A percentile compares a stretch with the other conserved stretches of the same genome.
Conservation (phyloP, 2,888 invertebrate species). For the Agonopterix heracliana region DNA sequence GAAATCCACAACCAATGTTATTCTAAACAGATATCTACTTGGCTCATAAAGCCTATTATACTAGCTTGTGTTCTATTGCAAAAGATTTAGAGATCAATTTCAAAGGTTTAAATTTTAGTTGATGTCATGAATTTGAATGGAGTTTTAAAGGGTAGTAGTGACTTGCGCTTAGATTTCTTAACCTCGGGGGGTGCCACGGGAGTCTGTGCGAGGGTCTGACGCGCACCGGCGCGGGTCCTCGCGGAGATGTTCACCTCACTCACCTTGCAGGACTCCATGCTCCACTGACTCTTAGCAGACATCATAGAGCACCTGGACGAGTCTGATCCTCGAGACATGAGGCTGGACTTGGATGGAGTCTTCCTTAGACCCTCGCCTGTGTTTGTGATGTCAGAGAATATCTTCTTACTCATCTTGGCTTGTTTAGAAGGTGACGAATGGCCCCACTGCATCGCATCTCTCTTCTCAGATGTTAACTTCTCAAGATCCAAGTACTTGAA, state of each 20-base stretch:
- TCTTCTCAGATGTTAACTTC: constrained; percentile 52
- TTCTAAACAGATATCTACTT: too few relatives aligned
- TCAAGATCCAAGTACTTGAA: constrained; percentile 66
- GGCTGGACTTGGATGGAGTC: constrained; percentile 59
- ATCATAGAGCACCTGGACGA: constrained; percentile 45
- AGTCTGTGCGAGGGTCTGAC: constrained; percentile 39
- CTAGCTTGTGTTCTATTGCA: neutral
- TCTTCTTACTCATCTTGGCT: constrained; percentile 41
- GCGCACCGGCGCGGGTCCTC: constrained; percentile 35
- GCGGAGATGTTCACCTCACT: constrained; percentile 40
- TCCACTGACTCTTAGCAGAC: constrained; percentile 48
- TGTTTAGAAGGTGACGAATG: constrained; percentile 65
- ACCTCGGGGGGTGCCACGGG: constrained; percentile 43
- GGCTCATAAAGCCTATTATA: too few relatives aligned
- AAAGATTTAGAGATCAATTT: constrained; percentile 2
- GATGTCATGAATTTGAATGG: constrained; percentile 67
- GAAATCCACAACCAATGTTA: too few relatives aligned
- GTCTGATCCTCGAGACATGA: constrained; percentile 50
- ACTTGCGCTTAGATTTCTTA: constrained; percentile 59
- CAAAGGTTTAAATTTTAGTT: constrained; percentile 39
- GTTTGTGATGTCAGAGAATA: constrained; percentile 54
- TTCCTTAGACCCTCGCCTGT: constrained; percentile 38
- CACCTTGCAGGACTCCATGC: constrained; percentile 40
- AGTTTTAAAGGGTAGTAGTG: constrained; percentile 65
- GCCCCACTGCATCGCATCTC: constrained; percentile 44